Base-by-base conservation (phyloP, 1,140 invertebrate genomes). In the Drosophila gunungcola region DNA sequence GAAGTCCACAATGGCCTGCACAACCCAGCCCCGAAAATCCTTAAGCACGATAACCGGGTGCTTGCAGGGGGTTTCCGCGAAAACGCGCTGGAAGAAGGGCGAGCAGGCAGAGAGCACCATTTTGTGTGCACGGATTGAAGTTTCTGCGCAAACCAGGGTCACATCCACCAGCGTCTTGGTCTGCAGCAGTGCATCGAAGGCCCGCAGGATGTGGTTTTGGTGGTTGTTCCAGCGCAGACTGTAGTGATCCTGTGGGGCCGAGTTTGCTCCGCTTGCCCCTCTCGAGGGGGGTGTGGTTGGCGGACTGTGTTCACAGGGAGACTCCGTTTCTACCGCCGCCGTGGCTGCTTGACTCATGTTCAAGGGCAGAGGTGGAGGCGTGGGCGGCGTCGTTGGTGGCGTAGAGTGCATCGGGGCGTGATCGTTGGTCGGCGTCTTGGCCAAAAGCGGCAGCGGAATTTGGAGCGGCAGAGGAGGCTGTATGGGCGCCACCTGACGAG, bases 191-290 rank as follows among this genome's bases (percentile, higher is more conserved):
- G 96, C 95, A 81, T 97, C 97, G 93, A 98, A 97, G 13, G 97
- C 96, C 70, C 95, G 94, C 69, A 97, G 94, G 91, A 98, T 95
- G 93, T 98, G 96, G 58, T 94, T 95, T 90, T 97, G 96, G 93
- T 98, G 97, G 93, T 98, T 97, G 94, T 97, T 97, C 97, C 97
- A 98, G 93, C 96, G 95, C 69, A 98, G 94, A 83, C 97, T 97
- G 93, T 97, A 98, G 92, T 97, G 96, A 81, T 97, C 96, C 92
- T 96, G 94, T 38, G 72, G 53, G 10, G 67, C 51, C 9, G 68
- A 1, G 38, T 25, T 39, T 27, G 48, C n/a, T 29, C 39, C 39
- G 29, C 34, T n/a, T 41, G 63, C 36, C 16, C 41, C 53, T 10
- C 43, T 38, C 42, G 45, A 56, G 13, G 80, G 86, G 38, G 84